These are phyloP conservation scores for Physocephala rufipes DNA, from an alignment of 2,888 invertebrate genomes.

Conservation along the genomic window DNA sequence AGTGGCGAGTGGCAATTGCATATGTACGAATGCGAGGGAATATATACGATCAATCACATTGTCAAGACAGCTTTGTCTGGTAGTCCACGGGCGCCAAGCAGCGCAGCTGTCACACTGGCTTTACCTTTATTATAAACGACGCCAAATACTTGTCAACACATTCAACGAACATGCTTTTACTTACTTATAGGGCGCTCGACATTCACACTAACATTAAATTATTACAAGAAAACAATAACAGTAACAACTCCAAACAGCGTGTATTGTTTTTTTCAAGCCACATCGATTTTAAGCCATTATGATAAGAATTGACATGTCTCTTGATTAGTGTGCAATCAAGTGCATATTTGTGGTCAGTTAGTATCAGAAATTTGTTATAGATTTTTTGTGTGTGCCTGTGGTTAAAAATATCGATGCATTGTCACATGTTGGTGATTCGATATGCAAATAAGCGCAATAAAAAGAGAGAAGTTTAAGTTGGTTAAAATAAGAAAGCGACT, in stretches of 20 bases:
- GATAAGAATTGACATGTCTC: constrained; percentile 13
- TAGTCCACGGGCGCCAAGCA: not conserved
- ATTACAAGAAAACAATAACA: constrained; percentile 16
- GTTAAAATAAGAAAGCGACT: too few species aligned
- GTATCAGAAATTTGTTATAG: constrained; percentile 8
- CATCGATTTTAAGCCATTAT: constrained; percentile 34
- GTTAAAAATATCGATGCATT: not conserved
- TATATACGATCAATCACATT: too few species aligned
- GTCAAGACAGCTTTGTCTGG: not conserved
- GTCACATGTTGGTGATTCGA: not conserved
- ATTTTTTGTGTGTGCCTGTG: not conserved
- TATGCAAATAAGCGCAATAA: not conserved
- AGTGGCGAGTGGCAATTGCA: too few species aligned
- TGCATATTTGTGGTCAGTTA: constrained; percentile 30
- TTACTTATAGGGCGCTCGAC: too few species aligned
- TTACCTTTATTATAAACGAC: constrained; percentile 6
- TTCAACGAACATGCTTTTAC: not conserved
- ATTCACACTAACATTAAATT: not conserved
- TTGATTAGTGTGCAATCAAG: constrained; percentile 32
- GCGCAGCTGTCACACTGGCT: constrained; percentile 21
- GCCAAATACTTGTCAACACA: constrained; percentile 26
- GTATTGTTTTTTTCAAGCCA: not conserved
- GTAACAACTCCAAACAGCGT: too few species aligned
- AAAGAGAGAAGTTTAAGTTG: too few species aligned
- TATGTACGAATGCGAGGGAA: too few species aligned